phyloP scores from a whole-genome alignment of 30 jellyfish, hydroid and myxozoan species.

The Sanderia malayensis region DNA sequence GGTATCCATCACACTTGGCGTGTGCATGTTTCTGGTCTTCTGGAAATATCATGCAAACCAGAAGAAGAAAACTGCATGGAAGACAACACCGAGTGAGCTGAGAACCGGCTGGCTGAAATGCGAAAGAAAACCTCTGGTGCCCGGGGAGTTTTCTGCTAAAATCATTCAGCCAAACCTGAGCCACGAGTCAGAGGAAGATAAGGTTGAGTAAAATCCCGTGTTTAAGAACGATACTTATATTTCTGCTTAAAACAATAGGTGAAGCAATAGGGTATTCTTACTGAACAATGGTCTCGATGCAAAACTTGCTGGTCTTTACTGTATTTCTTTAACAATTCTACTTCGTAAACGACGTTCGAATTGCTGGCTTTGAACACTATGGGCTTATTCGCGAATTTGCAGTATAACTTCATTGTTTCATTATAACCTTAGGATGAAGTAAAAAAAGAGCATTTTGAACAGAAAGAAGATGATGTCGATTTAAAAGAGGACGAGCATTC shows the following conservation, averaged over 20 bases:
- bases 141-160: slow-evolving; percentile 79
- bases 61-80: slow-evolving; percentile 48
- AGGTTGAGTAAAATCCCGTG: no score
- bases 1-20: slow-evolving; percentile 39
- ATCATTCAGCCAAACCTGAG: slow-evolving; percentile 69
- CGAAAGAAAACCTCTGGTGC: slow-evolving; percentile 85
- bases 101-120: slow-evolving; percentile 67
- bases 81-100: slow-evolving; percentile 38
- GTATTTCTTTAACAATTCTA: background rate
- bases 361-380: background rate
- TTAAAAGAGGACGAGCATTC: slow-evolving; percentile 11
- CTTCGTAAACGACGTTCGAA: background rate
- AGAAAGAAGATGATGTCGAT: background rate
- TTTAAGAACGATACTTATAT: no score
- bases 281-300: no score
- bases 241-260: no score
- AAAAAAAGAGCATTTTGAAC: slow-evolving; percentile 10
- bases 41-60: slow-evolving; percentile 58
- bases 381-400: background rate
- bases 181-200: no score
- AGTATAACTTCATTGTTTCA: no score
- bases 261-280: no score
- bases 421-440: slow-evolving; percentile 35
- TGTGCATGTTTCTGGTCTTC: slow-evolving; percentile 63
- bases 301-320: no score